Conservation (phyloP, 2,888 invertebrate species). For the Sinodicranocentrus sp. region DNA sequence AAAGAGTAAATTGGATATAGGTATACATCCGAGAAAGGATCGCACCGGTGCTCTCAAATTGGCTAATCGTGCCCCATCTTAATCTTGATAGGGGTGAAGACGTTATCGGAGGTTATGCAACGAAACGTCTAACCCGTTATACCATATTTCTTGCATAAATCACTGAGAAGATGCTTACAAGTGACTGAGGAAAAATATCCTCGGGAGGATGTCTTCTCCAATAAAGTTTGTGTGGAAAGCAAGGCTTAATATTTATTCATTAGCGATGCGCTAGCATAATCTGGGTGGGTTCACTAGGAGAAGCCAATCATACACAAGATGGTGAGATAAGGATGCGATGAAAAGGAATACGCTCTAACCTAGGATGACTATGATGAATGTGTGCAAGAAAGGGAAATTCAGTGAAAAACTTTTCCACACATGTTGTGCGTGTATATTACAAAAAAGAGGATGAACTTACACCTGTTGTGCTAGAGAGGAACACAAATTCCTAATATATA, state of each 20-base stretch:
- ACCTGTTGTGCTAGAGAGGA: constrained; percentile 42
- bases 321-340: background rate
- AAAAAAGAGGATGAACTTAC: too few species aligned
- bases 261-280: background rate
- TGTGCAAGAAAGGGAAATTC: background rate
- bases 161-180: too few species aligned
- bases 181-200: too few species aligned
- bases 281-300: background rate
- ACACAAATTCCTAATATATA: background rate
- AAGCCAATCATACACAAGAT: background rate
- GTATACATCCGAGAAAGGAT: background rate
- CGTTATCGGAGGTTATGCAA: too few species aligned
- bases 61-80: background rate
- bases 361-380: background rate
- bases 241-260: too few species aligned
- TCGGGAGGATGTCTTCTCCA: too few species aligned
- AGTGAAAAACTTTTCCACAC: background rate
- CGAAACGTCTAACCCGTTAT: too few species aligned
- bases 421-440: background rate
- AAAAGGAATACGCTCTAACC: background rate
- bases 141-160: too few species aligned
- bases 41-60: background rate
- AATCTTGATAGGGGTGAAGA: too few species aligned
- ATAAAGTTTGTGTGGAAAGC: too few species aligned
- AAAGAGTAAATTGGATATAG: background rate